A percentile compares a stretch with the other conserved stretches of the same genome.
These are phyloP conservation scores for Pipistrellus kuhlii DNA, from an alignment of 2,797 vertebrate species.

Conservation along the genomic window DNA sequence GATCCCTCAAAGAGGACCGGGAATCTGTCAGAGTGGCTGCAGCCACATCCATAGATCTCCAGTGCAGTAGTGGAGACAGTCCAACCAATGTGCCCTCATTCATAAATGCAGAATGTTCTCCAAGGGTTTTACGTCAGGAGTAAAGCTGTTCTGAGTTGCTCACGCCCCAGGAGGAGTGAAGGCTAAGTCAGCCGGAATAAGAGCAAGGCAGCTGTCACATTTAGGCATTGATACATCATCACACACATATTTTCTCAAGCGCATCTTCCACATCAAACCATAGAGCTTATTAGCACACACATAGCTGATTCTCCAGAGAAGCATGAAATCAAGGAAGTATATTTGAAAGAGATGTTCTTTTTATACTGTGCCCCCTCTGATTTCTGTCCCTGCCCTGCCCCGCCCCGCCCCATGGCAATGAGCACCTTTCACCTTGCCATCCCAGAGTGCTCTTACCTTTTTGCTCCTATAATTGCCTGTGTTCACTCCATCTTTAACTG, in stretches of 20 bases:
- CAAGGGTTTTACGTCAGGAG: conserved; percentile 21
- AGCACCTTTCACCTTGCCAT: not conserved
- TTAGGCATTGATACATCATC: conserved; percentile 55
- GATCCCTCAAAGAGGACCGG: not conserved
- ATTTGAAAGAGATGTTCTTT: conserved; percentile 30
- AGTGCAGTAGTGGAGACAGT: not conserved
- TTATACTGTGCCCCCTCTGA: not conserved
- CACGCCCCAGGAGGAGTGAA: conserved; percentile 23
- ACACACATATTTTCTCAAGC: conserved; percentile 76
- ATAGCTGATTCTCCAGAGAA: conserved; percentile 56
- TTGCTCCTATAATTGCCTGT: not conserved
- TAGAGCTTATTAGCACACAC: conserved; percentile 59
- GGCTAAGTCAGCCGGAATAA: conserved; percentile 74
- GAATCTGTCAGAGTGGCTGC: conserved; percentile 5
- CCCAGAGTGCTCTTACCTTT: not conserved
- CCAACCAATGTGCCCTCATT: not conserved
- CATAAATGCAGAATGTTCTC: not conserved
- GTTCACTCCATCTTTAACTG: not conserved
- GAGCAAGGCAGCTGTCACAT: conserved; percentile 67
- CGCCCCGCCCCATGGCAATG: not conserved
- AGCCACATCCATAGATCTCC: not conserved
- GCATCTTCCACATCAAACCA: conserved; percentile 56
- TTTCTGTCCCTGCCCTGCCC: not conserved
- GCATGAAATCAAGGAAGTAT: conserved; percentile 59
- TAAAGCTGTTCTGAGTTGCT: not conserved